Evolutionary conservation across 2,888 invertebrate species (phyloP).

Genomic region (Amphipoea lucens): DNA sequence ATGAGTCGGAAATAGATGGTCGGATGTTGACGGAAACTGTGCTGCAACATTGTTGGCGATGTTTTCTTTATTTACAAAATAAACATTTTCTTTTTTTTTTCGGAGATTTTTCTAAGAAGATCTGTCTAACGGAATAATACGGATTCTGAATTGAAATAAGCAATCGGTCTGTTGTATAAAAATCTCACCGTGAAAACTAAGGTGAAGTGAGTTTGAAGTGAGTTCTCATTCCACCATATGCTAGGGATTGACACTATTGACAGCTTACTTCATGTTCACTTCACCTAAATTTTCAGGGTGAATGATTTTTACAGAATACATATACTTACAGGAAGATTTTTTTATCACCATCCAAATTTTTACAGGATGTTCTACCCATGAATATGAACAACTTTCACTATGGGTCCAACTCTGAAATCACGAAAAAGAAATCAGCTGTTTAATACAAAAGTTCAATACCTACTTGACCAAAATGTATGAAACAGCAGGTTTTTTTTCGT

Average conservation of each 20-base stretch:
- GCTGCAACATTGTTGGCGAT: conserved; percentile 14
- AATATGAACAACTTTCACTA: no score
- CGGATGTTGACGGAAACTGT: conserved; percentile 42
- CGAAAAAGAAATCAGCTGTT: no score
- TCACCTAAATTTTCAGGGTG: background rate
- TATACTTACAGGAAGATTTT: no score
- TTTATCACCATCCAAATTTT: no score
- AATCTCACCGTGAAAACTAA: background rate
- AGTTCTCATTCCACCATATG: background rate
- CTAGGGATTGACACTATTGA: background rate
- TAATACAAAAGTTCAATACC: no score
- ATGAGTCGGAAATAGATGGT: conserved; percentile 47
- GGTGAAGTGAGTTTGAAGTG: background rate
- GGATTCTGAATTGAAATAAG: background rate
- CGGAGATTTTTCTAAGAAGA: no score
- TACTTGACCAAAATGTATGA: no score
- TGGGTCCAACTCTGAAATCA: no score
- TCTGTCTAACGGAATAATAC: background rate
- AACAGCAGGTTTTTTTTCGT: no score
- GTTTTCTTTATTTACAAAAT: conserved; percentile 18
- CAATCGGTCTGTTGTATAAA: background rate
- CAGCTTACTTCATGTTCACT: background rate
- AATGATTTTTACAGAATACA: background rate
- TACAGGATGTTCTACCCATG: no score
- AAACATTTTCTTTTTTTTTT: background rate